Conservation (phyloP, 2,113 vertebrate species). For the Daphoenositta chrysoptera region DNA sequence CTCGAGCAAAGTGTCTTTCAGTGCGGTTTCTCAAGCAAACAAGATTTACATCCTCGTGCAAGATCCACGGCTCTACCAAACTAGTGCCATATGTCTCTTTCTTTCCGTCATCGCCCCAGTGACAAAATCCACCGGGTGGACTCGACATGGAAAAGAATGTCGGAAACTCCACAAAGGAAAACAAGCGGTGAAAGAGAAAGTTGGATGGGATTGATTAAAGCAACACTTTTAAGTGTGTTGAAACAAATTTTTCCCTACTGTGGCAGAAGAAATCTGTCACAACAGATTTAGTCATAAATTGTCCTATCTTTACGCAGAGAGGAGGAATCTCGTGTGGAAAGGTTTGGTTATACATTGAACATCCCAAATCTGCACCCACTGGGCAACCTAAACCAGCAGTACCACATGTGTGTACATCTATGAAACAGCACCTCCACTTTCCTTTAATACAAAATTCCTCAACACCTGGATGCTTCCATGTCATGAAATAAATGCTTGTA, state of each 20-base stretch:
- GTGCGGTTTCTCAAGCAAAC: constrained; percentile 43
- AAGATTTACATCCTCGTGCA: constrained; percentile 40
- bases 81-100: constrained; percentile 32
- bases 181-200: constrained; percentile 6
- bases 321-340: not conserved
- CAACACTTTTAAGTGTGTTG: constrained; percentile 7
- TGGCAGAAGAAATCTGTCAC: not conserved
- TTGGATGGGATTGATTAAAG: constrained; percentile 51
- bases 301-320: not conserved
- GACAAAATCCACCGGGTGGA: not conserved
- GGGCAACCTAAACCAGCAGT: not conserved
- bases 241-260: constrained; percentile 14
- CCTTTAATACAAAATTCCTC: constrained; percentile 40
- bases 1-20: constrained; percentile 42
- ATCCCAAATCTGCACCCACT: not conserved
- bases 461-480: constrained; percentile 56
- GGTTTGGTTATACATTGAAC: not conserved
- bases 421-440: constrained; percentile 2
- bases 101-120: not conserved
- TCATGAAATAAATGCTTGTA: constrained; percentile 70
- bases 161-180: not conserved
- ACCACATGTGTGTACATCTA: not conserved
- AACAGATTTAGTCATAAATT: not conserved
- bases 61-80: constrained; percentile 26
- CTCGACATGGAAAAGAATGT: not conserved